Evolutionary conservation across 2,113 vertebrate genomes (phyloP), one percentile per base, ranked within the genome.

Genomic region (Plestiodon gilberti): DNA sequence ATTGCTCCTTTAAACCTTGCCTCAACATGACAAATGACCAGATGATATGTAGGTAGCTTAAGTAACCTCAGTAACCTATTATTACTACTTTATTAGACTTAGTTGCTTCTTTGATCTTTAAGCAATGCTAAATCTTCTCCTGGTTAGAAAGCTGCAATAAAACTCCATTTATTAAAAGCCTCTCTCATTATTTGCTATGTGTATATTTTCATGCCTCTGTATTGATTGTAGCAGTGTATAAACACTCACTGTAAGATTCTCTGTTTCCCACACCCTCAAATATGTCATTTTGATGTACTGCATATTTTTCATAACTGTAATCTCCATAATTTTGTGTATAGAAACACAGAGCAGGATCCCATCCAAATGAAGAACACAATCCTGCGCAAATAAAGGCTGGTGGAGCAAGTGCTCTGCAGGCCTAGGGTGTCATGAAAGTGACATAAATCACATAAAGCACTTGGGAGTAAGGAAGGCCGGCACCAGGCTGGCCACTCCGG

Each of bases 1-100:
- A 14, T 25, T 79, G 14, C 82, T 84, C 55, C n/a, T 87, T 78
- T 87, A 70, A 78, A 76, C 78, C 38, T 81, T 86, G 65, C n/a
- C 35, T 52, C 75, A 70, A 43, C 81, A 74, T 57, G 65, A 79
- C 61, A 75, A 87, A 71, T 28, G 70, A 81, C 73, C 73, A 1
- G 69, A 89, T 90, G 22, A 85, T 38, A 83, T 14, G 55, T 22
- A 92, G 79, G 65, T 38, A 92, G 83, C 80, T 8, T 61, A 61
- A 90, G 28, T 17, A 33, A 70, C 61, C 81, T 40, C 67, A 83
- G 14, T 6, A 57, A 73, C 77, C 88, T 30, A 79, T 87, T 84
- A 88, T 6, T 88, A 76, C 1, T 4, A 89, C 73, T 2, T 9
- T 23, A 84, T 87, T 18, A 89, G 83, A 88, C 70, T 90, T 67